These are phyloP conservation scores for Tolmerus cingulatus DNA, from an alignment of 2,888 invertebrate genomes.

Conservation along the genomic window DNA sequence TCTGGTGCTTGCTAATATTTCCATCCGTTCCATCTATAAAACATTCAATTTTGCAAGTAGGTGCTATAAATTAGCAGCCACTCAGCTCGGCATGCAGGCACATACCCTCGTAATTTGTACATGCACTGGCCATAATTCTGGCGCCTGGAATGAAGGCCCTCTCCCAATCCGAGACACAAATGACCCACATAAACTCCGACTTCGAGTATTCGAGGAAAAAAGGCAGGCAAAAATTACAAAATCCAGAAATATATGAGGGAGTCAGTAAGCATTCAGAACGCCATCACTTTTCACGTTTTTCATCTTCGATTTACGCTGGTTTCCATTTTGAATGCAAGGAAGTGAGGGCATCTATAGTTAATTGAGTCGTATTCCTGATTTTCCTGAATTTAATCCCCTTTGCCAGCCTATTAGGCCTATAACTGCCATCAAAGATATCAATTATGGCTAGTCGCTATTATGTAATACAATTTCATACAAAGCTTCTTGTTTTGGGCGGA, in stretches of 20 bases:
- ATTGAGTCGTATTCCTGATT: neutral
- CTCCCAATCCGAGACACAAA: neutral
- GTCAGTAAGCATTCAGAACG: neutral
- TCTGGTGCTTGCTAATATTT: slow-evolving; percentile 30
- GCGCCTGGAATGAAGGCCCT: slow-evolving; percentile 10
- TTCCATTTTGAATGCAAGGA: neutral
- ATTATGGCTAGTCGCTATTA: neutral
- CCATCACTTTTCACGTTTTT: neutral
- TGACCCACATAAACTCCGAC: neutral
- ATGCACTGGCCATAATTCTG: slow-evolving; percentile 31
- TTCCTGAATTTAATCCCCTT: neutral
- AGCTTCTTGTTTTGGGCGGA: neutral
- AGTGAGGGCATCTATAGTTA: neutral
- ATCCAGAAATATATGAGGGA: neutral
- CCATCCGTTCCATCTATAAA: slow-evolving; percentile 33
- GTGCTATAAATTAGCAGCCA: slow-evolving; percentile 35
- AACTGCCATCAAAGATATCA: neutral
- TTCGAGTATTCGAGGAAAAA: neutral
- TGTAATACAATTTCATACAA: neutral
- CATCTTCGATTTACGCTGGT: neutral
- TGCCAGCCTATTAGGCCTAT: neutral
- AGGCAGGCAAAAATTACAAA: neutral
- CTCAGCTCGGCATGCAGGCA: slow-evolving; percentile 19
- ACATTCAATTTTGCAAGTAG: slow-evolving; percentile 39
- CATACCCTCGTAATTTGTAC: slow-evolving; percentile 24